These are phyloP conservation scores for Aleiodes leptofemur DNA, from an alignment of 2,888 invertebrate species.

Conservation along the genomic window DNA sequence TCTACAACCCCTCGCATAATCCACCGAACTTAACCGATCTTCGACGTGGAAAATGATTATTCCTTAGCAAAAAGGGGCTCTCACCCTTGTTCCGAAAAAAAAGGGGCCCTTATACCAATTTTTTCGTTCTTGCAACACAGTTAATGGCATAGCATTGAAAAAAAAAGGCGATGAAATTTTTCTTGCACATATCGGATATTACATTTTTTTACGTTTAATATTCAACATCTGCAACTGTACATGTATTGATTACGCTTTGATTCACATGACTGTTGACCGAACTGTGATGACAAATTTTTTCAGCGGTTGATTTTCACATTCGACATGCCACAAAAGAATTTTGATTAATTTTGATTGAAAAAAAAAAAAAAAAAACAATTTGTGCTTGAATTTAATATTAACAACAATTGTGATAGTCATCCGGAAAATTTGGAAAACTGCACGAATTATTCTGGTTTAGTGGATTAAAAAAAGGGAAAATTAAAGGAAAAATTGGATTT, in stretches of 20 bases:
- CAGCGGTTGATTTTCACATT: too few relatives aligned
- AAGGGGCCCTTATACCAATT: background rate
- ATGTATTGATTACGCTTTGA: background rate
- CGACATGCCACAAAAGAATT: too few relatives aligned
- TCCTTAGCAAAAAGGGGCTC: background rate
- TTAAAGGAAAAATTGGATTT: background rate
- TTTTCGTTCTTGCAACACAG: slow-evolving; percentile 21
- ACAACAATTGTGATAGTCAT: background rate
- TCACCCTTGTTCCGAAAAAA: background rate
- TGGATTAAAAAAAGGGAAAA: slow-evolving; percentile 12
- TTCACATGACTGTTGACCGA: too few relatives aligned
- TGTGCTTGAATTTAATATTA: too few relatives aligned
- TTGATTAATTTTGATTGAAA: too few relatives aligned
- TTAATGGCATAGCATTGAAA: slow-evolving; percentile 22
- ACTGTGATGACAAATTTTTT: too few relatives aligned
- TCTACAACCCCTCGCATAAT: slow-evolving; percentile 35
- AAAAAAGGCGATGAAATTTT: slow-evolving; percentile 31
- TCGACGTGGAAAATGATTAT: slow-evolving; percentile 52
- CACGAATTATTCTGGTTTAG: background rate
- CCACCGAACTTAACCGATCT: slow-evolving; percentile 43
- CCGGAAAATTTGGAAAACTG: slow-evolving; percentile 9
- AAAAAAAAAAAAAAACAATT: too few relatives aligned
- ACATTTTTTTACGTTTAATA: background rate
- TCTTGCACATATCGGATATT: background rate
- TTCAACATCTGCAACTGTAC: background rate